Conservation (phyloP, 1,140 invertebrate species). For the Gryon sp. region DNA sequence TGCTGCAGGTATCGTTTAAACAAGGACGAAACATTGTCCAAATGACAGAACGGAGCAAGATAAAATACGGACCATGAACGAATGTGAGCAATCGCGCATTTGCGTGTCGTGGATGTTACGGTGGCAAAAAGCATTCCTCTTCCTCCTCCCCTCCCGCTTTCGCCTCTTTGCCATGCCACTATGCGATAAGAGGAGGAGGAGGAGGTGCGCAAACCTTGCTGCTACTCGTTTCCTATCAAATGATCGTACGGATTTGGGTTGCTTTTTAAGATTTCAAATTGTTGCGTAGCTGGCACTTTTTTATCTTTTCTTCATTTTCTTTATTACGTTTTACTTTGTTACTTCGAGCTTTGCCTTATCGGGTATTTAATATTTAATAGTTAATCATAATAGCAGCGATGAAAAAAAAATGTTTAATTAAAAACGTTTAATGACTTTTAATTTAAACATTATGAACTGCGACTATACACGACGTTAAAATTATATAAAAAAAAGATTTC, state of each 20-base stretch:
- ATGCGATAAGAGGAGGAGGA: constrained; percentile 15
- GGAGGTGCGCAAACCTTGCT: constrained; percentile 31
- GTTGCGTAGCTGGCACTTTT: constrained; percentile 30
- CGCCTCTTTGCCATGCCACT: too few species aligned
- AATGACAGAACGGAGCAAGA: background rate
- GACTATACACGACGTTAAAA: too few species aligned
- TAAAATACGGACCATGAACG: constrained; percentile 52
- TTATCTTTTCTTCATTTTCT: constrained; percentile 4
- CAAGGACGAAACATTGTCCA: background rate
- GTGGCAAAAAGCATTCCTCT: constrained; percentile 27
- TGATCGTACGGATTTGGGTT: constrained; percentile 54
- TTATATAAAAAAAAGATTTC: background rate
- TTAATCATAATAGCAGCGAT: too few species aligned
- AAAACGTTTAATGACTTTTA: too few species aligned
- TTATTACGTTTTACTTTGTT: too few species aligned
- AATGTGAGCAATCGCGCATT: constrained; percentile 54
- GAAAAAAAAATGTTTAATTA: too few species aligned
- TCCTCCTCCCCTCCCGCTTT: too few species aligned
- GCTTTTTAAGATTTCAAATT: constrained; percentile 58
- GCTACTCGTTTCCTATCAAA: constrained; percentile 50
- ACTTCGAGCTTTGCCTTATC: too few species aligned
- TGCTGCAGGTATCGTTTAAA: constrained; percentile 67
- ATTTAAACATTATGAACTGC: too few species aligned
- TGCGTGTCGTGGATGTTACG: constrained; percentile 38
- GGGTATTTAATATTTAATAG: background rate